Base-by-base conservation (phyloP, 2,113 vertebrate genomes). In the Ptyas mucosa region DNA sequence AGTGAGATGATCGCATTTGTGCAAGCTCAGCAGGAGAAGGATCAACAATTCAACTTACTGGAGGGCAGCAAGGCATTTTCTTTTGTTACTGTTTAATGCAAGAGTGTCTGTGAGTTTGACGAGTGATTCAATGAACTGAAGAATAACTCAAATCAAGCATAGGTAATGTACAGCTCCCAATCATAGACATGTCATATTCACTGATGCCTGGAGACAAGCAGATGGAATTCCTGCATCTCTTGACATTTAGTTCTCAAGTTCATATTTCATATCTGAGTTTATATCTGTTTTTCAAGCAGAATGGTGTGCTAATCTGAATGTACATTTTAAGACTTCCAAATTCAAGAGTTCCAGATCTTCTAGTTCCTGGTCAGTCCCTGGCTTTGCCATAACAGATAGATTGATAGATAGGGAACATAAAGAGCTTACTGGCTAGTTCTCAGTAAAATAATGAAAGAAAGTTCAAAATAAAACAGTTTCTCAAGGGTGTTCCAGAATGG, bases 201-300 rank as follows among this genome's bases (percentile, higher is more conserved):
- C 3, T 0, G 8, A 43, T 86, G 51, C 26, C 93, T 85, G 87
- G 29, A 92, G 88, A 92, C 10, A 14, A 93, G 87, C 0, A 93
- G 51, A 90, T 51, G 94, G 93, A 92, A 94, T 92, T 96, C 39
- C 39, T 1, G 0, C 87, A 61, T 10, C 87, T 93, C 93, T 94
- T 93, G 2, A 85, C 51, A 88, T 91, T 51, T 21, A 92, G 18
- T 88, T 92, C 85, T 88, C 54, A 55, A 58, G 24, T 90, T 94
- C 34, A 43, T 10, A 85, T 93, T 55, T 91, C 90, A 94, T n/a
- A 14, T 88, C 29, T 94, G 94, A 55, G 86, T 93, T 94, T 94
- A 90, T 92, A 10, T 96, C 21, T 11, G 3, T 87, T 95, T 93
- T 39, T 69, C 93, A 90, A 94, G 85, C 89, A 89, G 81, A 1